Evolutionary conservation across 2,797 vertebrate genomes (phyloP).

Genomic region (Pachyuromys duprasi): DNA sequence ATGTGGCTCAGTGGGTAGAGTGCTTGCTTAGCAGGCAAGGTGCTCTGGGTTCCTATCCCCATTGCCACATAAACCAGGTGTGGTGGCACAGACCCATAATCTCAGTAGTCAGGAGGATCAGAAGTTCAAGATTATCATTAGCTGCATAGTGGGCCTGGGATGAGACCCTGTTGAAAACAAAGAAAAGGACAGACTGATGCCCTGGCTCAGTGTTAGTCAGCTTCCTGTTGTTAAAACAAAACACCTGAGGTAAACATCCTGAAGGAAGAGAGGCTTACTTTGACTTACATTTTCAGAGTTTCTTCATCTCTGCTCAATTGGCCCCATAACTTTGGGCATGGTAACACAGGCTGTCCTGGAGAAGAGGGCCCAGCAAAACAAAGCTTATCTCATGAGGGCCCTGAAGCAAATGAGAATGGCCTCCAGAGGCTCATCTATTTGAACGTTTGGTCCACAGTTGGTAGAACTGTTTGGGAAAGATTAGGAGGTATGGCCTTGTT

Average conservation of each 20-base stretch:
- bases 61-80: neutral
- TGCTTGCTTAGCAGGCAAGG: neutral
- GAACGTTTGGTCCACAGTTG: neutral
- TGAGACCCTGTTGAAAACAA: neutral
- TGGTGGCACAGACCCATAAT: neutral
- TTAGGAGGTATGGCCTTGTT: neutral
- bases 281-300: neutral
- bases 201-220: neutral
- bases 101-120: neutral
- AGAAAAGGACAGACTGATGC: neutral
- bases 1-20: neutral
- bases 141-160: neutral
- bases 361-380: neutral
- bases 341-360: no score
- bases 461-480: neutral
- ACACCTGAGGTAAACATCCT: neutral
- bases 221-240: neutral
- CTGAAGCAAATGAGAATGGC: neutral
- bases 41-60: neutral
- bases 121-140: neutral
- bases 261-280: neutral
- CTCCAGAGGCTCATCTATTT: neutral
- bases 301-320: neutral
- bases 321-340: neutral
- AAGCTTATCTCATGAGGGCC: no score